Percentiles rank a stretch among this genome's conserved stretches.
phyloP scores from a whole-genome alignment of 2,888 invertebrate genomes.

The Metallyticus violacea region DNA sequence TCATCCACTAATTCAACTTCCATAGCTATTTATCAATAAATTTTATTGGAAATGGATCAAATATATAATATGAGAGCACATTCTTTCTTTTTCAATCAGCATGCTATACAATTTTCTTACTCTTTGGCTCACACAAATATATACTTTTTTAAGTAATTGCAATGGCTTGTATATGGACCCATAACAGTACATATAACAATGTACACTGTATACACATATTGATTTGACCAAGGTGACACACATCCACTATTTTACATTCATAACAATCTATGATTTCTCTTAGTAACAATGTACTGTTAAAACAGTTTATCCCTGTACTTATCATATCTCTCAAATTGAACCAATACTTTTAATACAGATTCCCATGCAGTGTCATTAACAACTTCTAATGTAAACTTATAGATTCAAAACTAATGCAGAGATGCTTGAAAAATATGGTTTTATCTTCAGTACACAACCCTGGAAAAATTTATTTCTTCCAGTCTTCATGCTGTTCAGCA shows the following conservation, averaged over 20 bases:
- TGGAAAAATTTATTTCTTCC: too few species aligned
- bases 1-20: background rate
- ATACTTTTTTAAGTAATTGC: background rate
- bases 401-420: background rate
- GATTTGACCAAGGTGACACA: background rate
- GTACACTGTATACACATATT: background rate
- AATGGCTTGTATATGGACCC: background rate
- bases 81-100: background rate
- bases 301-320: background rate
- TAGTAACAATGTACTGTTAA: background rate
- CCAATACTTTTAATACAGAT: background rate
- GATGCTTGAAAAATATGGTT: background rate
- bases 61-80: background rate
- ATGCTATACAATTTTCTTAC: background rate
- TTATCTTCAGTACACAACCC: background rate
- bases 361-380: background rate
- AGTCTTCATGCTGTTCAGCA: background rate
- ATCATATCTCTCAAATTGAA: background rate
- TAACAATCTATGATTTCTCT: background rate
- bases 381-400: background rate
- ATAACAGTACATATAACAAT: background rate
- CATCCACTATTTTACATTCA: background rate
- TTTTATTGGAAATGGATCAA: background rate
- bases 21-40: background rate
- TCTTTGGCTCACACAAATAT: background rate